These are phyloP conservation scores for Aphis gossypii DNA, from an alignment of 1,140 invertebrate genomes.

Conservation along the genomic window DNA sequence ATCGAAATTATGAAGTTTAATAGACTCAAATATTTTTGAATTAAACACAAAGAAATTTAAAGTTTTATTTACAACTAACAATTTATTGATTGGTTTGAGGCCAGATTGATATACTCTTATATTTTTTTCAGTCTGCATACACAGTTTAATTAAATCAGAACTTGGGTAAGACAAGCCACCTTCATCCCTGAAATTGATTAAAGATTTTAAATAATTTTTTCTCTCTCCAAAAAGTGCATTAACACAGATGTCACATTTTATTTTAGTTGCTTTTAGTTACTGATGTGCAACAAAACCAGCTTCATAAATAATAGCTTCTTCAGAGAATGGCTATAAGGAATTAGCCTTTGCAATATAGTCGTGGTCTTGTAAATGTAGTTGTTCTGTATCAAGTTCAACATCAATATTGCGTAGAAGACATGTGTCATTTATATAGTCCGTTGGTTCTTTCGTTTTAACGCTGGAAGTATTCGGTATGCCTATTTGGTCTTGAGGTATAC, in stretches of 20 bases:
- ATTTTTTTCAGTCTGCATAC: slow-evolving; percentile 17
- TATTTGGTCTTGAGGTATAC: slow-evolving; percentile 51
- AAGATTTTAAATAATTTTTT: neutral
- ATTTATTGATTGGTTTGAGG: neutral
- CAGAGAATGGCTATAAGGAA: slow-evolving; percentile 33
- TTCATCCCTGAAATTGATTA: neutral
- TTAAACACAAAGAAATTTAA: neutral
- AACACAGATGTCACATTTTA: slow-evolving; percentile 29
- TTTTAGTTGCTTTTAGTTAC: slow-evolving; percentile 40
- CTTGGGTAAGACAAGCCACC: neutral
- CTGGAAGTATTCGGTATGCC: slow-evolving; percentile 42
- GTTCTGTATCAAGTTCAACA: slow-evolving; percentile 46
- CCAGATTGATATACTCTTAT: neutral
- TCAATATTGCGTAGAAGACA: slow-evolving; percentile 38
- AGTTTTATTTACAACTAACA: slow-evolving; percentile 12
- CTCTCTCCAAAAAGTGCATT: slow-evolving; percentile 32
- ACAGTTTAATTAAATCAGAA: too few species aligned
- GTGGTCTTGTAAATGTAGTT: slow-evolving; percentile 50
- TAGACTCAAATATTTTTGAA: slow-evolving; percentile 5
- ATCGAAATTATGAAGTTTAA: neutral
- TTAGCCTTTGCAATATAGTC: slow-evolving; percentile 38
- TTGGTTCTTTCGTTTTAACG: slow-evolving; percentile 12
- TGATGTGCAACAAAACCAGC: slow-evolving; percentile 55
- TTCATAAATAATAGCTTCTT: slow-evolving; percentile 50
- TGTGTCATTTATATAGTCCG: slow-evolving; percentile 22